These are phyloP conservation scores for Stomatorhinus ivindoensis DNA, from an alignment of 2,113 vertebrate genomes.

Conservation along the genomic window DNA sequence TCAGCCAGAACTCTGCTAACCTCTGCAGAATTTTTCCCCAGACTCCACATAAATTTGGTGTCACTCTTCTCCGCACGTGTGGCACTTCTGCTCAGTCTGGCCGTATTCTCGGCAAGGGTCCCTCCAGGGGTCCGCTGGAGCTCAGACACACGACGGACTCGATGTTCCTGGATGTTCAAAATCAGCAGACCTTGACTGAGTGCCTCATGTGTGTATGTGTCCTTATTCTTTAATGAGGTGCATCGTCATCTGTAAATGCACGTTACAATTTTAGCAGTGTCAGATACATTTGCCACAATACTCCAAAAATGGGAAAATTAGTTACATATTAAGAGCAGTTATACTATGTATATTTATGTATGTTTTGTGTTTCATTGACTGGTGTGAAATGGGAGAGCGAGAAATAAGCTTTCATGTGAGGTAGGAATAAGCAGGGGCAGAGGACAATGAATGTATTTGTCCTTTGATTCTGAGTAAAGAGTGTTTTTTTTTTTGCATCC, in stretches of 20 bases:
- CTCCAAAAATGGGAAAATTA: not conserved
- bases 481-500: not conserved
- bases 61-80: not conserved
- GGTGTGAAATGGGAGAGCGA: not conserved
- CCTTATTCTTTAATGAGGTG: not conserved
- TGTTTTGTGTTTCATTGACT: not conserved
- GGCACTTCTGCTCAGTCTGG: not conserved
- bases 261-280: not conserved
- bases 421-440: not conserved
- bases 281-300: not conserved
- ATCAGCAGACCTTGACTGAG: not conserved
- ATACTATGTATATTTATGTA: not conserved
- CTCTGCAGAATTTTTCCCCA: not conserved
- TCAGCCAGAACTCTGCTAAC: not conserved
- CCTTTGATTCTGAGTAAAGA: not conserved
- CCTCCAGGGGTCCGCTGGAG: not conserved
- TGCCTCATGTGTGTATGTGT: not conserved
- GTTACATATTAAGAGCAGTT: not conserved
- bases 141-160: not conserved
- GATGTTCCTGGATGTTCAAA: not conserved
- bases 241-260: not conserved
- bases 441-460: not conserved
- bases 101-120: not conserved
- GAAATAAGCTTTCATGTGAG: not conserved
- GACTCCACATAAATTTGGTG: not conserved